Base-by-base conservation (phyloP, 1,140 invertebrate species). In the Thaumetopoea pityocampa region DNA sequence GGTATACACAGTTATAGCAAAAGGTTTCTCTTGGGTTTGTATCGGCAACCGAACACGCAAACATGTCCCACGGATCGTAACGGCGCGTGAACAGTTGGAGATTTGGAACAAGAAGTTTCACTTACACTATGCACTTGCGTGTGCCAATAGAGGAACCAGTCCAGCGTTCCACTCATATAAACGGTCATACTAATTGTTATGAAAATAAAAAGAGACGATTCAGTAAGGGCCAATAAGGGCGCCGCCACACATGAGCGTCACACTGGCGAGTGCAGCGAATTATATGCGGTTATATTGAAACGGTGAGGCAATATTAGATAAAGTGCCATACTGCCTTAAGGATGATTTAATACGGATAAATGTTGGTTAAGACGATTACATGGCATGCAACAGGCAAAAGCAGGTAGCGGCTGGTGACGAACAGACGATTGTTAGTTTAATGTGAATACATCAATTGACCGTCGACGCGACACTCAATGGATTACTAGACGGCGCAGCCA, bases 41-140 rank as follows among this genome's bases (percentile, higher is more conserved):
- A 46, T 71, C 66, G 77, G 54, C 70, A 74, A 80, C 69, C 60
- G 68, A 73, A 78, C 69, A 78, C 76, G 73, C 77, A 80, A 80
- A 78, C 71, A 70, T 49, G 52, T 69, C 77, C 69, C 80, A 66
- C 69, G 68, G 50, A 58, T 59, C 67, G 45, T 68, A 60, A 72
- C 74, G 69, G 70, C 71, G 71, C 68, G 77, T 71, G 65, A 76
- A 78, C 67, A 69, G 68, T 76, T 72, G 77, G 79, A 85, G 80
- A 85, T 85, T 85, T 85, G 80, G 80, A 85, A 85, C 80, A 85
- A 82, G 80, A 85, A 85, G 80, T 82, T 80, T 81, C 65, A 76
- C 57, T 68, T 80, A 74, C 57, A 72, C 64, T 74, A 67, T 77
- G 80, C 80, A 84, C 78, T 84, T 82, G 61, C 70, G 76, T 84